Evolutionary conservation across 2,113 vertebrate genomes (phyloP).

Genomic region (Tetrax tetrax): DNA sequence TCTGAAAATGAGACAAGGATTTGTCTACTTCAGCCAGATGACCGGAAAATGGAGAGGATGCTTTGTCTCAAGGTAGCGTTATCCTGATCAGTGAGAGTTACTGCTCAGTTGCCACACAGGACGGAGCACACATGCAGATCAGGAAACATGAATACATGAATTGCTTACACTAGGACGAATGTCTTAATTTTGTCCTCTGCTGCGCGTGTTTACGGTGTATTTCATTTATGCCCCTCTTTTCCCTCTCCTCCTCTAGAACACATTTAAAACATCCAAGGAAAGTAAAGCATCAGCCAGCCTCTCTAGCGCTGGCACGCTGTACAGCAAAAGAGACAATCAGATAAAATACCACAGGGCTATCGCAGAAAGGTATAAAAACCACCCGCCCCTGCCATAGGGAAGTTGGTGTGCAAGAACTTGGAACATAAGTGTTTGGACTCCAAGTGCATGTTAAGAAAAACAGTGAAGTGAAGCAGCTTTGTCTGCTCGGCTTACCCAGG

Average conservation of each 20-base stretch:
- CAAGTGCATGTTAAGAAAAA: not conserved
- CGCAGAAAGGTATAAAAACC: not conserved
- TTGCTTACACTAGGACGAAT: not conserved
- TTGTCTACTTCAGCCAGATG: not conserved
- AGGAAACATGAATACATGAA: not conserved
- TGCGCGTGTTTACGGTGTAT: not conserved
- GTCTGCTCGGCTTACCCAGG: not conserved
- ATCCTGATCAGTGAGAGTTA: not conserved
- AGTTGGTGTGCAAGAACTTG: not conserved
- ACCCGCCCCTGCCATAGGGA: not conserved
- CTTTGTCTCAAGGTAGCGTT: not conserved
- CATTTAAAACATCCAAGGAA: not conserved
- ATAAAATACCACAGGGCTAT: not conserved
- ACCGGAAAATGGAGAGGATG: not conserved
- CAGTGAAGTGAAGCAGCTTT: not conserved
- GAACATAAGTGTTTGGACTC: not conserved
- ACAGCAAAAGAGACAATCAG: accelerated
- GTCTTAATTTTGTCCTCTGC: not conserved
- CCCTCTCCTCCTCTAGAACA: not conserved
- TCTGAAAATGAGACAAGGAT: not conserved
- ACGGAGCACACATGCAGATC: not conserved
- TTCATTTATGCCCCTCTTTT: not conserved
- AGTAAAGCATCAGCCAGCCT: not conserved
- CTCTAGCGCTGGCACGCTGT: not conserved
- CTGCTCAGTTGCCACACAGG: not conserved